Evolutionary conservation across 1,140 invertebrate genomes (phyloP), one percentile per base, ranked within the genome.

Genomic region (Choristoneura fumiferana): DNA sequence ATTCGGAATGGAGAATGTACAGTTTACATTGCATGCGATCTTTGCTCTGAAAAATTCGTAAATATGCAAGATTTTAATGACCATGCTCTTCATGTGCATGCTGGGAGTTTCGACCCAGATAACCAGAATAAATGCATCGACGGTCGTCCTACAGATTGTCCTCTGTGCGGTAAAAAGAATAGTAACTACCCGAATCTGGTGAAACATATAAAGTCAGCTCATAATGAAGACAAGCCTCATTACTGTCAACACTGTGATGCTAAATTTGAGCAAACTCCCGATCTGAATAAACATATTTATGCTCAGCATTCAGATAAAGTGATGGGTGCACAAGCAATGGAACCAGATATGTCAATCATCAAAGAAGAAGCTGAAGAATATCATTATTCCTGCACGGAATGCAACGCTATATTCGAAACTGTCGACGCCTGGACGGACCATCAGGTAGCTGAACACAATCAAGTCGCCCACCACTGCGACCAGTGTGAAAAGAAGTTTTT

Each of bases 401-500:
- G 91, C 53, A 90, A 90, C 57, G 89, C 88, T 12, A 90, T 91
- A 69, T 91, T 90, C 63, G 89, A 89, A 58, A 85, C 86, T 2
- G 84, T 90, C 2, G 86, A 89, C 36, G 89, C 90, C 37, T 91
- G 90, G 91, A 90, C 89, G 10, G 81, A 90, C 60, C 91, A 92
- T 66, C 89, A 91, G 64, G 87, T 90, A 5, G 86, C 87, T 12
- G 89, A 89, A 65, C 84, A 88, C 56, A 85, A 91, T 49, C 84
- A 90, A 65, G 71, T 87, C 3, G 88, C 89, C n/a, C 88, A 90
- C 54, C 90, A 89, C 49, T 94, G 93, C 45, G 88, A 91, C 8
- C 90, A 94, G 8, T 94, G 93, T 60, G 91, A 91, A 8, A 91
- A 92, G 65, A 90, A 90, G 38, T 94, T 94, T 69, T 73, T 90